Percentiles rank a stretch among this genome's conserved stretches.
Conservation (phyloP, 2,797 vertebrate genomes). For the Chrysocyon brachyurus region DNA sequence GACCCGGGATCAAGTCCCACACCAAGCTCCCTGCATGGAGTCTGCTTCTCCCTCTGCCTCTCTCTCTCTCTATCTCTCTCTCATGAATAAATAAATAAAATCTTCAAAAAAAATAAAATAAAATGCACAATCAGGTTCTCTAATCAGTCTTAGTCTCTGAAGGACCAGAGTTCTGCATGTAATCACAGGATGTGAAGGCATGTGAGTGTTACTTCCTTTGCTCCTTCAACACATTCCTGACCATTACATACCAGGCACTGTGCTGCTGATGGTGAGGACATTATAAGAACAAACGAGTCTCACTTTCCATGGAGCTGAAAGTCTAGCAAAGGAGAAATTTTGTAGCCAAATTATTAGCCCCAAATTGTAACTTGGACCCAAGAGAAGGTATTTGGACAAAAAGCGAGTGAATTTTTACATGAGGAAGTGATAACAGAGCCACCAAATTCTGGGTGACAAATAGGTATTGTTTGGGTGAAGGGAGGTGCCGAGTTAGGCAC, state of each 20-base stretch:
- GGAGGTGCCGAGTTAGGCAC: not conserved
- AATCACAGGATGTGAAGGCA: not conserved
- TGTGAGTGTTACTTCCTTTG: not conserved
- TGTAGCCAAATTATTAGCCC: not conserved
- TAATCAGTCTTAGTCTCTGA: not conserved
- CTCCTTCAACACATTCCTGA: not conserved
- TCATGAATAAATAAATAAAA: too few species aligned
- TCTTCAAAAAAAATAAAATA: not conserved
- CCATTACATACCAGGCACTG: not conserved
- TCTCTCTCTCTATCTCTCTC: too few species aligned
- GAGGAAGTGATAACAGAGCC: not conserved
- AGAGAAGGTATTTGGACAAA: not conserved
- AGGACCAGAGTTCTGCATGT: not conserved
- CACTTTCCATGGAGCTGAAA: not conserved
- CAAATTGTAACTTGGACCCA: not conserved
- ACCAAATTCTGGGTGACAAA: not conserved
- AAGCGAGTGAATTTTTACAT: not conserved
- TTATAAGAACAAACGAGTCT: not conserved
- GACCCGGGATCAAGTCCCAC: too few species aligned
- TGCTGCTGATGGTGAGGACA: not conserved
- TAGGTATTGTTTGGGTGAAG: not conserved
- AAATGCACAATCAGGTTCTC: not conserved
- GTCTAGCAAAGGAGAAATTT: not conserved
- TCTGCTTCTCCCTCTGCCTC: too few species aligned
- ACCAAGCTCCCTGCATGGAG: too few species aligned